Evolutionary conservation across 2,113 vertebrate species (phyloP), one percentile per base, ranked within the genome.

Genomic region (Aegotheles bennettii): DNA sequence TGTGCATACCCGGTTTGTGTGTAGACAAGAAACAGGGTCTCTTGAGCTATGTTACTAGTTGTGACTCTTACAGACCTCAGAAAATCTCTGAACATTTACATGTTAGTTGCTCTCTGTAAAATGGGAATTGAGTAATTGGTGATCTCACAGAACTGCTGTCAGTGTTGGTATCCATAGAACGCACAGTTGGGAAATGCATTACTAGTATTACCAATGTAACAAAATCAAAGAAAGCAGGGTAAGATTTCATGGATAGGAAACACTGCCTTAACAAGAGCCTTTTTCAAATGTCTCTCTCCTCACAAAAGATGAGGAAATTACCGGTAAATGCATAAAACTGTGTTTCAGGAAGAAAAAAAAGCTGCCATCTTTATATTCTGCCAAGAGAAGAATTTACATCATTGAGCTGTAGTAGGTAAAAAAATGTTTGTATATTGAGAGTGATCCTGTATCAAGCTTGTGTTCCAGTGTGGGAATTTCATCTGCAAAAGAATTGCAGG

Each of bases 171-270:
- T 60, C 24, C 40, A 74, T 3, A 23, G 42, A 54, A 74, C 3
- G 6, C 7, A 29, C 38, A 29, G 61, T 35, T 51, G 74, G 82
- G 77, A 79, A 94, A 57, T 79, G 87, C 61, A 17, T 79, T 86
- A 8, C 84, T 86, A 68, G 43, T 84, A 68, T 86, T 94, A 88
- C 43, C 6, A 84, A 19, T 47, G 80, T 80, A 89, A 90, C 79
- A 84, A 90, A 94, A 95, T 86, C 85, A 96, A 68, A 94, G 94
- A 63, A 68, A 86, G 68, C n/a, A 38, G 90, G 88, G 16, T 95
- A 86, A 60, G 88, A 93, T 96, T 96, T 96, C 95, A 92, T 9
- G 21, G 68, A 60, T 96, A 82, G 92, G 95, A 95, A 97, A 87
- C 16, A 4, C 33, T 38, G 75, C 79, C 77, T 71, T 75, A 84